These are phyloP conservation scores for Onthophagus sagittarius DNA, from an alignment of 2,888 invertebrate genomes.

Conservation along the genomic window DNA sequence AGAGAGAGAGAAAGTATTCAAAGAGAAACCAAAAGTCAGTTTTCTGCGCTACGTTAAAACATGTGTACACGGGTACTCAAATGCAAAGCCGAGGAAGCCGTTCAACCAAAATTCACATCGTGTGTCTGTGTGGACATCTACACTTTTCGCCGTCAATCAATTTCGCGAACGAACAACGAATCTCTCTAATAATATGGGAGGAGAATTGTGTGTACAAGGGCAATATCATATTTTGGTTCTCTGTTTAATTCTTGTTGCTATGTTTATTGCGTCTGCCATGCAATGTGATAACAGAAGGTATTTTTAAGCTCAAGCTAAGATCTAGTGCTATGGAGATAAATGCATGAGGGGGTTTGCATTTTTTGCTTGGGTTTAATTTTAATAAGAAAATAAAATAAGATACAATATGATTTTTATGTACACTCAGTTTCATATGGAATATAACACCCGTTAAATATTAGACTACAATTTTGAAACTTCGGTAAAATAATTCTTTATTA, in stretches of 20 bases:
- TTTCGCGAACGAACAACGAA: not conserved
- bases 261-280: not conserved
- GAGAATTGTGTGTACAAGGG: not conserved
- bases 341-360: not conserved
- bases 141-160: slow-evolving; percentile 2
- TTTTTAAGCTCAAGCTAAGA: not conserved
- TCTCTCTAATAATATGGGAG: not conserved
- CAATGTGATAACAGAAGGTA: not conserved
- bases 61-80: not conserved
- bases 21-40: slow-evolving; percentile 16
- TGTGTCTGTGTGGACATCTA: slow-evolving; percentile 3
- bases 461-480: too few relatives aligned
- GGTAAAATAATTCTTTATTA: too few relatives aligned
- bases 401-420: not conserved
- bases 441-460: too few relatives aligned
- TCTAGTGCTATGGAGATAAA: slow-evolving; percentile 5
- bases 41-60: not conserved
- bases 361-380: not conserved
- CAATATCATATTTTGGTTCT: not conserved
- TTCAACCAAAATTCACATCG: not conserved
- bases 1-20: slow-evolving; percentile 1
- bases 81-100: slow-evolving; percentile 2
- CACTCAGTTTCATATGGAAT: too few relatives aligned
- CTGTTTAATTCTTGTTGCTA: not conserved
- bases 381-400: not conserved